Evolutionary conservation across 2,888 invertebrate species (phyloP), one percentile per base, ranked within the genome.

Genomic region (Microplitis deprimator): DNA sequence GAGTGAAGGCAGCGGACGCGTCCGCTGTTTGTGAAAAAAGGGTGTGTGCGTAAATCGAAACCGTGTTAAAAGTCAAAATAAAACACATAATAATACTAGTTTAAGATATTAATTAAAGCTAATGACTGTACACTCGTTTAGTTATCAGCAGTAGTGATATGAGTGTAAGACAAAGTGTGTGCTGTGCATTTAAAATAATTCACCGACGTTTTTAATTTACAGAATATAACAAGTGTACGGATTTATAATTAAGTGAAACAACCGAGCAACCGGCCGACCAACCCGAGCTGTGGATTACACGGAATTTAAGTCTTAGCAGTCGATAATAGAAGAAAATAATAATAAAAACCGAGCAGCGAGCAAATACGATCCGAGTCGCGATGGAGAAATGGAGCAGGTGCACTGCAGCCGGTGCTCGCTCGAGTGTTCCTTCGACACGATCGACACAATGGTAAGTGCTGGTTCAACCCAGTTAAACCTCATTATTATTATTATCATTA

Each of bases 21-120:
- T 78, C 79, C 78, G 75, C 76, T 77, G 79, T 76, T 77, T 50
- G 73, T 76, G 75, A 79, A 77, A 79, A 50, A 74, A 79, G 76
- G 77, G 75, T 77, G 79, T 80, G 76, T 68, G 74, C 72, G 77
- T 76, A 64, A 77, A 77, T 79, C 75, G 71, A 75, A 67, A 20
- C 65, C 65, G 8, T 13, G 13, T 13, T 50, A 10, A 13, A 13
- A 13, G 13, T 50, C 1, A 8, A 29, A 29, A 3, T 29, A 29
- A 29, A 4, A 29, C 3, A 29, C 0, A 29, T 29, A 29, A 29
- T 29, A 29, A 29, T 29, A 3, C 3, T 29, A 29, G 29, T 29
- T 29, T 29, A 29, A 29, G 29, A 29, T 29, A 29, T 29, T 4
- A 50, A 50, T 50, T 50, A 50, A 13, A 50, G 13, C 50, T 50